A percentile compares a stretch with the other conserved stretches of the same genome.
These are phyloP conservation scores for Hydrolagus colliei DNA, from an alignment of 2,797 vertebrate species.

Conservation along the genomic window DNA sequence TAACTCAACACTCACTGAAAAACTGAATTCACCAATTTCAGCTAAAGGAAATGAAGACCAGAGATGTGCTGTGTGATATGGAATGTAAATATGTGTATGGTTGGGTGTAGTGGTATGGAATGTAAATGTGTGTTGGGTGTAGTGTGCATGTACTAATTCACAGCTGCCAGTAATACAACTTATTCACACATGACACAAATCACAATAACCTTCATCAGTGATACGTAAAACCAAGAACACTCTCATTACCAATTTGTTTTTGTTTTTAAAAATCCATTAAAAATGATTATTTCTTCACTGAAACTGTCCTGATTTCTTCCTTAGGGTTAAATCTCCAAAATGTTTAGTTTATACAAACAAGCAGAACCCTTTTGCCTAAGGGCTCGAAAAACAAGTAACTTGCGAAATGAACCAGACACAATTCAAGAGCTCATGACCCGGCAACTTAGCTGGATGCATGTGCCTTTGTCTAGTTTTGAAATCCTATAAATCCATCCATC, in stretches of 20 bases:
- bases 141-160: constrained; percentile 14
- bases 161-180: background rate
- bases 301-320: constrained; percentile 9
- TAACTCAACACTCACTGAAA: background rate
- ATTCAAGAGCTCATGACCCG: background rate
- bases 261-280: background rate
- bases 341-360: background rate
- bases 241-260: background rate
- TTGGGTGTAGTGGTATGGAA: background rate
- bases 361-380: no score
- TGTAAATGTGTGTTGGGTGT: background rate
- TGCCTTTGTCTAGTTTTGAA: constrained; percentile 16
- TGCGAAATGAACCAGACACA: constrained; percentile 11
- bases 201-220: background rate
- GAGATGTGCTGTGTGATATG: background rate
- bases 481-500: background rate
- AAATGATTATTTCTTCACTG: constrained; percentile 15
- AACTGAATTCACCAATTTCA: background rate
- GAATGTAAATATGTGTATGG: background rate
- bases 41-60: background rate
- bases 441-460: background rate
- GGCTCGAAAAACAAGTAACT: constrained; percentile 4
- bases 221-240: constrained; percentile 10
- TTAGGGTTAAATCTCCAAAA: constrained; percentile 2
- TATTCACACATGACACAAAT: constrained; percentile 5